Evolutionary conservation across 1,140 invertebrate genomes (phyloP).

Genomic region (Drosophila willistoni): DNA sequence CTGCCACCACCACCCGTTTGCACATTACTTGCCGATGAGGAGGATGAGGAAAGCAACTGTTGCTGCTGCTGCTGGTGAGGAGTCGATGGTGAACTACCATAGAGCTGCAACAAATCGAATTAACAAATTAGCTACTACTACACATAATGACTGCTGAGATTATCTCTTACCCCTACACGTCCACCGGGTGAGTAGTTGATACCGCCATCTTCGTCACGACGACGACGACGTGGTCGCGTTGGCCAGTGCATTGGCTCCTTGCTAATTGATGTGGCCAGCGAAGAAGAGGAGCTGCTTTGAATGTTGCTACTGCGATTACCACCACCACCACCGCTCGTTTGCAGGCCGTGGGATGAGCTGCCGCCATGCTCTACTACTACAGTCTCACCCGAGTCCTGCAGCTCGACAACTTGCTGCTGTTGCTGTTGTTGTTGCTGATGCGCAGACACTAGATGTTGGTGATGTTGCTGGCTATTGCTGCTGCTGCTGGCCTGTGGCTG

Average conservation of each 20-base stretch:
- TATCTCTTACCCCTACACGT: slow-evolving; percentile 67
- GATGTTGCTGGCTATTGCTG: slow-evolving; percentile 18
- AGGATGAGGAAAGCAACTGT: slow-evolving; percentile 60
- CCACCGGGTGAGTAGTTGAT: slow-evolving; percentile 73
- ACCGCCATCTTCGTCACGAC: slow-evolving; percentile 71
- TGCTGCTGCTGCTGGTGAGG: slow-evolving; percentile 55
- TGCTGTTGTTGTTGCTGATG: slow-evolving; percentile 58
- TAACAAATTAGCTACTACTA: neutral
- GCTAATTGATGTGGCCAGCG: slow-evolving; percentile 69
- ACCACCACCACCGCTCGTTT: slow-evolving; percentile 19
- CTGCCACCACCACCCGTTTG: slow-evolving; percentile 35
- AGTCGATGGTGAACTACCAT: slow-evolving; percentile 57
- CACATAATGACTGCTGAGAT: slow-evolving; percentile 1
- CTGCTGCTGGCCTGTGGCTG: slow-evolving; percentile 54
- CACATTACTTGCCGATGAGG: slow-evolving; percentile 56
- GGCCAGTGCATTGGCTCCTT: slow-evolving; percentile 73
- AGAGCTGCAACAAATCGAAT: slow-evolving; percentile 46
- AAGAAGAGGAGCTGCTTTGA: slow-evolving; percentile 68
- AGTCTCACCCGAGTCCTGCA: slow-evolving; percentile 42
- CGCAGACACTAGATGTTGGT: neutral
- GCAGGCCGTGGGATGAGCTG: slow-evolving; percentile 37
- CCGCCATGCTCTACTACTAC: slow-evolving; percentile 45
- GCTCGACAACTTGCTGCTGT: slow-evolving; percentile 50
- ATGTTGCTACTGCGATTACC: slow-evolving; percentile 56
- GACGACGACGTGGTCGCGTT: slow-evolving; percentile 71